phyloP scores from a whole-genome alignment of 2,888 invertebrate genomes.

The Chloroclysta siterata region DNA sequence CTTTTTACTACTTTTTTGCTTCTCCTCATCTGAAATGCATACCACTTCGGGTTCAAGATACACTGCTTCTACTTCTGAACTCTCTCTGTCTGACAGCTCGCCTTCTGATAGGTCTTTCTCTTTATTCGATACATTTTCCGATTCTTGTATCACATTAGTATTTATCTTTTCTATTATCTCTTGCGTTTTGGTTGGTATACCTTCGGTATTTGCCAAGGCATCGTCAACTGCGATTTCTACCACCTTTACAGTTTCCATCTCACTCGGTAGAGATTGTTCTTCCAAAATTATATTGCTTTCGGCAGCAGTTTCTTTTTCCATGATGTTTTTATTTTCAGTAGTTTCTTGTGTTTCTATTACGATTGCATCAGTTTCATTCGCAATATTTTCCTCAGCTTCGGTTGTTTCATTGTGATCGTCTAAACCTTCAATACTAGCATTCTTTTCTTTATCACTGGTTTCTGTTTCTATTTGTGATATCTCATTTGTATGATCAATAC shows the following conservation, averaged over 20 bases:
- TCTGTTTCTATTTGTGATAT: slow-evolving; percentile 1
- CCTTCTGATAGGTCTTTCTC: slow-evolving; percentile 43
- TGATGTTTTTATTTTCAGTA: slow-evolving; percentile 8
- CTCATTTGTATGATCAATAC: not conserved
- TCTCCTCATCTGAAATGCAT: slow-evolving; percentile 80
- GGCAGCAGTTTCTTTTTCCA: not conserved
- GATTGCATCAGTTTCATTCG: slow-evolving; percentile 1
- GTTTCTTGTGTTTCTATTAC: slow-evolving; percentile 8
- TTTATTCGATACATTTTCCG: slow-evolving; percentile 13
- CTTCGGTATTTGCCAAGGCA: slow-evolving; percentile 32
- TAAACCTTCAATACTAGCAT: not conserved
- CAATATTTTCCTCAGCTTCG: not conserved
- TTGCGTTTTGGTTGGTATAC: slow-evolving; percentile 7
- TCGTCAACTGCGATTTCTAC: slow-evolving; percentile 38
- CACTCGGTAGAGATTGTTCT: slow-evolving; percentile 1
- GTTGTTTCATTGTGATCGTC: not conserved
- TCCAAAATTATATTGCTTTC: slow-evolving; percentile 6
- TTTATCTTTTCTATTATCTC: not conserved
- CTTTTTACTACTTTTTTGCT: slow-evolving; percentile 59
- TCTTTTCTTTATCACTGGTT: not conserved
- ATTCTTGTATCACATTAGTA: slow-evolving; percentile 7
- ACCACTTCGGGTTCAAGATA: slow-evolving; percentile 77
- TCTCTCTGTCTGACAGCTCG: slow-evolving; percentile 63
- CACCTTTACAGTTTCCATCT: not conserved
- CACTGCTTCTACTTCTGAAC: slow-evolving; percentile 67